Evolutionary conservation across 1,140 invertebrate genomes (phyloP), one percentile per base, ranked within the genome.

Genomic region (Coenobita brevimanus): DNA sequence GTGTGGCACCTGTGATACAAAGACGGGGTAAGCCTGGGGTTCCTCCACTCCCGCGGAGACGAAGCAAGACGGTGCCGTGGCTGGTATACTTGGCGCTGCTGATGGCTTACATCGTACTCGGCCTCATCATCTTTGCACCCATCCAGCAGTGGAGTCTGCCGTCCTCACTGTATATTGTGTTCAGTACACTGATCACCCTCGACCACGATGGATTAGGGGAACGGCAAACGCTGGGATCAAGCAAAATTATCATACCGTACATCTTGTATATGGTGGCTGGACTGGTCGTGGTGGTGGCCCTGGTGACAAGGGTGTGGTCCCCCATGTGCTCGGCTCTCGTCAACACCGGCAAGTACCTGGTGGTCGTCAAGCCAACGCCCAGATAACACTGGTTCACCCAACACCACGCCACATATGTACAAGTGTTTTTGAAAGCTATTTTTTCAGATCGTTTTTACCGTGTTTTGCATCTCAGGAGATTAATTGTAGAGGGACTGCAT

Each of bases 101-200:
- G 30, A n/a, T 73, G 30, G 64, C 36, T 0, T 87, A 87, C 36
- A 71, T 87, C 30, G 24, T 81, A 15, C 43, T 87, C 17, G 85
- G 85, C 41, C 50, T 87, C 30, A 76, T 57, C 64, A 80, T 87
- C 24, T 87, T 87, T 33, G 85, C 76, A 17, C 85, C 85, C 24
- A 87, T 87, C 36, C 85, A 87, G 85, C 76, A 76, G 24, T 87
- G 85, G 85, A 80, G 76, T 43, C 64, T 87, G n/a, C 85, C 85
- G 3, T 87, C 85, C 27, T 78, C 85, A 21, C 43, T 87, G n/a
- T 87, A 87, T 46, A 87, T 87, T 27, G 30, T 87, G 67, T 24
- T 78, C 24, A 71, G 85, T 33, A 87, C 85, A 8, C 50, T 87
- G 60, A 30, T 87, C 24, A 87, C 85, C 21, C 76, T 87, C 4